A percentile compares a stretch with the other conserved stretches of the same genome.
Conservation (phyloP, 1,140 invertebrate genomes). For the Drosophila carrolli region DNA sequence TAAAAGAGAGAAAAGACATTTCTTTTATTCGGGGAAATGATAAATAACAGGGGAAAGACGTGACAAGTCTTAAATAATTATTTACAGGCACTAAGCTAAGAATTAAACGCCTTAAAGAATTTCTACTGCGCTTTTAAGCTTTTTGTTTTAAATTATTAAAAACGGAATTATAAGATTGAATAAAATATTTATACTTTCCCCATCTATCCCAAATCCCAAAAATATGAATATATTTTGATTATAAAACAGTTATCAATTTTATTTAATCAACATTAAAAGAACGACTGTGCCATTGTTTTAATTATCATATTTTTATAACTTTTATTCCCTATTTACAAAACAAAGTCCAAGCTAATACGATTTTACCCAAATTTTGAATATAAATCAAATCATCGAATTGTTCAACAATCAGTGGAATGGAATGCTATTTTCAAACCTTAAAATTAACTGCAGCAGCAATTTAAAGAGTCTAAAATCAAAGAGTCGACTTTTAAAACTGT, state of each 20-base stretch:
- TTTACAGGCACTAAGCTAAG: background rate
- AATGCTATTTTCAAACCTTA: background rate
- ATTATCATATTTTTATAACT: no score
- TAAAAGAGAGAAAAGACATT: background rate
- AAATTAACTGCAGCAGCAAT: background rate
- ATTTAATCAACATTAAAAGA: no score
- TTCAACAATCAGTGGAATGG: no score
- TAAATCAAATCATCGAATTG: no score
- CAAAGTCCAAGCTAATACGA: no score
- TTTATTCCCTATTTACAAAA: no score
- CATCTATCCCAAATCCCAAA: no score
- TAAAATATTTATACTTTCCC: no score
- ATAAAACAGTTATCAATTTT: background rate
- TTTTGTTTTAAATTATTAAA: no score
- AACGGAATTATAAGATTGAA: no score
- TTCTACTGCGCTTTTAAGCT: background rate
- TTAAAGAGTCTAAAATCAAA: background rate
- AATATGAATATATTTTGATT: background rate
- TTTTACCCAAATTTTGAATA: no score
- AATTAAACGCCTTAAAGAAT: background rate
- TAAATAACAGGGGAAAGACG: background rate
- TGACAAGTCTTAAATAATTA: background rate
- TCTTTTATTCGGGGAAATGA: background rate
- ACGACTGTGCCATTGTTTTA: no score
- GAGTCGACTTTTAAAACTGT: background rate